Evolutionary conservation across 2,113 vertebrate species (phyloP), one percentile per base, ranked within the genome.

Genomic region (Delphinapterus leucas): DNA sequence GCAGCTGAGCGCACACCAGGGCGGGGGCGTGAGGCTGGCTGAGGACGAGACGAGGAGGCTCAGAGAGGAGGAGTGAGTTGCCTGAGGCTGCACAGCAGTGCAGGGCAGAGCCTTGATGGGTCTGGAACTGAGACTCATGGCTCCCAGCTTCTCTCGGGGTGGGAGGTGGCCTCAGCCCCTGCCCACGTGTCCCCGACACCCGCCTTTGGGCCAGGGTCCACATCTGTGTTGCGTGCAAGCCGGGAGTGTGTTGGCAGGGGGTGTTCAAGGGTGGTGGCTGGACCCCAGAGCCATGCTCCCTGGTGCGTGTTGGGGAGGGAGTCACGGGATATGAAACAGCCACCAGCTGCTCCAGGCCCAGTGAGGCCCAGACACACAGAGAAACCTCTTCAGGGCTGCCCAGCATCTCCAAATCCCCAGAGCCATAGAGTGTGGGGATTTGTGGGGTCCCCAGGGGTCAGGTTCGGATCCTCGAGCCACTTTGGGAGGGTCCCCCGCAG

Each of bases 341-440:
- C 41, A 1, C 53, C 84, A 18, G 76, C 44, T 31, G 0, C 49
- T 2, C 5, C 28, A 17, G 68, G 47, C 25, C 36, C 36, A 28
- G 26, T 76, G 73, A 31, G 58, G 80, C 79, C 44, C 65, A 61
- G 41, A 18, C 7, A 1, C 25, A 3, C 23, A 47, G 60, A 53
- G 63, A 11, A 28, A n/a, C 8, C 3, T 13, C 2, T 63, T 33
- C 8, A 1, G 38, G 71, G 13, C 33, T 26, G 4, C 60, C n/a
- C 18, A 2, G 38, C 20, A 0, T 14, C 67, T 47, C 9, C 9
- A 0, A 8, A 11, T 23, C 2, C 0, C 87, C 41, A 20, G 63
- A 44, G 8, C 77, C 33, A 15, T 12, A 41, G 80, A 71, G 17
- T 11, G 0, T 5, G 20, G 77, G 36, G 53, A 2, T 21, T n/a